Evolutionary conservation across 2,888 invertebrate species (phyloP), one percentile per base, ranked within the genome.

Genomic region (Calliphora vomitoria): DNA sequence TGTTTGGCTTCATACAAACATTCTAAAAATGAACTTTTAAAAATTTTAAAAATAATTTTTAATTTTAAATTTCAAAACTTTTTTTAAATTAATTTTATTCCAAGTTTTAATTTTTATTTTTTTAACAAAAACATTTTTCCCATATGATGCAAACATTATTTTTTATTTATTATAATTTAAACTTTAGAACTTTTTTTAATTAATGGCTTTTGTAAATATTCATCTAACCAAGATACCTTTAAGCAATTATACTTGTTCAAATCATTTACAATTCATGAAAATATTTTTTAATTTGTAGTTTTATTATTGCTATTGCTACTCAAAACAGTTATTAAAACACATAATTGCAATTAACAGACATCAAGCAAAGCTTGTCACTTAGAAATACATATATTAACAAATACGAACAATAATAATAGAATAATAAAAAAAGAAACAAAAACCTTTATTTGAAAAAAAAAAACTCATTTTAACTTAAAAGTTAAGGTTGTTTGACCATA

Each of bases 401-500:
- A 69, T 69, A 35, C 11, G n/a, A 50, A 50, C 50, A 50, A n/a
- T n/a, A 50, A 50, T 50, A n/a, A 50, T 50, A n/a, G 6, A 50
- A n/a, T 50, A 13, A 47, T 4, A 35, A 75, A 53, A 53, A 62
- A 62, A 31, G 1, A 60, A 18, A 20, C 38, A 74, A 80, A 69
- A 66, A 8, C 8, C 18, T 66, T 6, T 60, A 53, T 66, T 55
- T 41, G 38, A 44, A 44, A 15, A n/a, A 74, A 31, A 75, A 71
- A 72, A 62, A 71, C 6, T 38, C 13, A 75, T 1, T 20, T 82
- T 82, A 38, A 82, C 82, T 85, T 87, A 87, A 87, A 87, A 87
- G 85, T 85, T 85, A 87, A 87, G 87, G 87, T 85, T 87, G 62
- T 87, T 69, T 25, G 50, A 62, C 75, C 44, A 69, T 35, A 38